A percentile compares a stretch with the other conserved stretches of the same genome.
Evolutionary conservation across 1,140 invertebrate species (phyloP).

Genomic region (Drosophila fuyamai): DNA sequence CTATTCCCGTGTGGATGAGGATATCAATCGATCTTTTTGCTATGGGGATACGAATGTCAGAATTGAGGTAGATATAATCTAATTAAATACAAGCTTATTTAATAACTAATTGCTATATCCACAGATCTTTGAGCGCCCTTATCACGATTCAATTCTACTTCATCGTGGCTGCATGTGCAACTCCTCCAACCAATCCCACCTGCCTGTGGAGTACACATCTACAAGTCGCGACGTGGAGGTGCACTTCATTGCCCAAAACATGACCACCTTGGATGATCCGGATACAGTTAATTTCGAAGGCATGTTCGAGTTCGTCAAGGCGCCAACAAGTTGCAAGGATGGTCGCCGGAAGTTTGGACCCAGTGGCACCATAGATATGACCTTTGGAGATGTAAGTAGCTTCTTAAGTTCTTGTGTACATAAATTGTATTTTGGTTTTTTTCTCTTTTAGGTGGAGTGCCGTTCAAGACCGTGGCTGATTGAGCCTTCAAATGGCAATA

Average conservation of each 20-base stretch:
- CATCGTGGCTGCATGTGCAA: constrained; percentile 88
- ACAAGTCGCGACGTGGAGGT: constrained; percentile 91
- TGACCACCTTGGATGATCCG: constrained; percentile 94
- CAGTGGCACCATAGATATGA: constrained; percentile 90
- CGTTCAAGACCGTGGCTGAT: constrained; percentile 92
- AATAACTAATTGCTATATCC: neutral
- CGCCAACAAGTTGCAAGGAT: constrained; percentile 87
- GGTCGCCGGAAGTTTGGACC: constrained; percentile 89
- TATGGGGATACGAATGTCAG: constrained; percentile 86
- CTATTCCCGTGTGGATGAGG: constrained; percentile 87
- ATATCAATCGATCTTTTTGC: constrained; percentile 90
- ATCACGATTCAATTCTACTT: constrained; percentile 87
- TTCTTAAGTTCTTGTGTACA: too few relatives aligned
- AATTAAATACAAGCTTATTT: neutral
- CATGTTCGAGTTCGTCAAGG: constrained; percentile 92
- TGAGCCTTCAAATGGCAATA: constrained; percentile 88
- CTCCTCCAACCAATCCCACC: constrained; percentile 79
- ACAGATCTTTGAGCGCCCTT: constrained; percentile 90
- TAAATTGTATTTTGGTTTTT: neutral
- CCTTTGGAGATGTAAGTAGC: constrained; percentile 88
- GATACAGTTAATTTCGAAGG: constrained; percentile 93
- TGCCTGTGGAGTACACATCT: constrained; percentile 91
- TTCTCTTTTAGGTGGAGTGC: constrained; percentile 88
- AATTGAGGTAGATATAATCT: constrained; percentile 57
- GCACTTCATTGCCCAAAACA: constrained; percentile 92